phyloP scores from a whole-genome alignment of 1,140 invertebrate genomes.

The Drosophila nannoptera region DNA sequence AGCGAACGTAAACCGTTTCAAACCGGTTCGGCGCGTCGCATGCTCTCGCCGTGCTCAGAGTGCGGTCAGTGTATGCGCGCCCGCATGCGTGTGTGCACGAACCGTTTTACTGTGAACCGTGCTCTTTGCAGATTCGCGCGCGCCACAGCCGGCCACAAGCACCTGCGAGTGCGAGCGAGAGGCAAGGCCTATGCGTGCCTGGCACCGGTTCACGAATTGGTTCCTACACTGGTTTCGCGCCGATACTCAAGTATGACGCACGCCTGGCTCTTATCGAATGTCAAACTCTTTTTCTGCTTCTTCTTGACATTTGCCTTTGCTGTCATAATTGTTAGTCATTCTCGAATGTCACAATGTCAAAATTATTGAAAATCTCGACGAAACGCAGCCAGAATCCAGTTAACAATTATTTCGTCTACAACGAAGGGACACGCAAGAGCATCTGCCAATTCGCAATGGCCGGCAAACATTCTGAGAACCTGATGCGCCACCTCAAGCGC shows the following conservation, averaged over 20 bases:
- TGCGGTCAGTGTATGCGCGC: slow-evolving; percentile 4
- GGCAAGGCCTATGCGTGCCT: slow-evolving; percentile 26
- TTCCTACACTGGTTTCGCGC: slow-evolving; percentile 47
- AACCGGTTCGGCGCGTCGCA: slow-evolving; percentile 35
- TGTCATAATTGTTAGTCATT: slow-evolving; percentile 2
- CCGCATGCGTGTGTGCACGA: slow-evolving; percentile 24
- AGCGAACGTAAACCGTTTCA: too few species aligned
- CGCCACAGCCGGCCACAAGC: too few species aligned
- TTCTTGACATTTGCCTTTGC: background rate
- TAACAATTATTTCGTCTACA: too few species aligned
- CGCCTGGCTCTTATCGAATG: slow-evolving; percentile 21
- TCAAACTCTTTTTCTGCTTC: background rate
- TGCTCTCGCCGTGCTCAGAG: background rate
- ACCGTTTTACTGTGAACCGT: slow-evolving; percentile 51
- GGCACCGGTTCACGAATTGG: slow-evolving; percentile 52
- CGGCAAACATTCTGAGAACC: too few species aligned
- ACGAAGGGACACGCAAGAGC: too few species aligned
- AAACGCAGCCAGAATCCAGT: too few species aligned
- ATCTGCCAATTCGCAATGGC: too few species aligned
- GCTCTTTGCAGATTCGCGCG: slow-evolving; percentile 34
- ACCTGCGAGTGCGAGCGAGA: slow-evolving; percentile 21
- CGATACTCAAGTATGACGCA: slow-evolving; percentile 45
- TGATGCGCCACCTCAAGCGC: too few species aligned
- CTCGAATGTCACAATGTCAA: too few species aligned
- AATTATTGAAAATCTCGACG: too few species aligned